phyloP scores from a whole-genome alignment of 2,113 vertebrate species.

The Setophaga kirtlandii region DNA sequence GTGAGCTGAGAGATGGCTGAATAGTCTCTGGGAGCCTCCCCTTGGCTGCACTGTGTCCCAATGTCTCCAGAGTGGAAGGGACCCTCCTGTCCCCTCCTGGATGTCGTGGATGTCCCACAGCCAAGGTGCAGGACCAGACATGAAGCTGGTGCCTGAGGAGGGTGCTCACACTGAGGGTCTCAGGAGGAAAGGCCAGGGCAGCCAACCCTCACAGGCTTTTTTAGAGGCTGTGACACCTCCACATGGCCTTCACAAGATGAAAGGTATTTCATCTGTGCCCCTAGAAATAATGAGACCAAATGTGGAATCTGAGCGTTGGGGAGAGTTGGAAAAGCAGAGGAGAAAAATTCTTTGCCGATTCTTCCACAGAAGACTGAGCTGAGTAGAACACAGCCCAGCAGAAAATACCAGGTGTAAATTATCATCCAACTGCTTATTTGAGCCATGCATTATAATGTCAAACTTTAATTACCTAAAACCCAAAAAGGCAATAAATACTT shows the following conservation, averaged over 20 bases:
- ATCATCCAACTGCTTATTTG: not conserved
- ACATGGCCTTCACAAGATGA: not conserved
- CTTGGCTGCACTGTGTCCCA: not conserved
- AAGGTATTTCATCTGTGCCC: not conserved
- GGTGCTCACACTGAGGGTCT: fast-evolving
- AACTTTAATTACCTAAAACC: not conserved
- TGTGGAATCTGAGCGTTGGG: not conserved
- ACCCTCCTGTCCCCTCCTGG: not conserved
- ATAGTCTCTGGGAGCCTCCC: not conserved
- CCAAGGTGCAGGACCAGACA: fast-evolving
- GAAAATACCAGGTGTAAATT: not conserved
- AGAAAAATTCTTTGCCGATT: not conserved
- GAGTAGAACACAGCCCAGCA: not conserved
- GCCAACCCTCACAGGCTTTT: fast-evolving
- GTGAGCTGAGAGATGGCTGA: not conserved
- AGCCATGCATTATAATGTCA: not conserved
- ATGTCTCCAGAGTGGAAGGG: not conserved
- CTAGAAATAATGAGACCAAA: not conserved
- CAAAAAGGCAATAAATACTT: not conserved
- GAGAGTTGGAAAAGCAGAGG: not conserved
- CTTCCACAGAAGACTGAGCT: not conserved
- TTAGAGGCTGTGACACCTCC: not conserved
- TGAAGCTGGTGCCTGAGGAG: fast-evolving
- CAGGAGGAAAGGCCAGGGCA: not conserved
- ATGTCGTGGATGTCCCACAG: not conserved